Evolutionary conservation across 2,888 invertebrate genomes (phyloP).

Genomic region (Drosophila parthenogenetica): DNA sequence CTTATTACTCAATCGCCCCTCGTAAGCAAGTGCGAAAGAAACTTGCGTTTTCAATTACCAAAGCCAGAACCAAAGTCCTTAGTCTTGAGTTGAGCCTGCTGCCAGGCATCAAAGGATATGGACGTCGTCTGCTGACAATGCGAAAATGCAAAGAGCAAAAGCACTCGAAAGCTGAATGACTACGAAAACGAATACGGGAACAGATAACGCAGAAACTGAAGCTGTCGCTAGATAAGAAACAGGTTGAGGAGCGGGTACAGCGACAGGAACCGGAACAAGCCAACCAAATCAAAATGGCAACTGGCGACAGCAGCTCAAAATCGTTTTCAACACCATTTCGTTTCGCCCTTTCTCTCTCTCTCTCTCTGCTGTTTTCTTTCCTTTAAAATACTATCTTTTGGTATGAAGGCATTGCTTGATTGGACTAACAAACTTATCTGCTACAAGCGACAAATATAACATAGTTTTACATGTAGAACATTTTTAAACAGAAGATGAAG

Average conservation of each 20-base stretch:
- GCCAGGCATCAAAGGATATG: slow-evolving; percentile 73
- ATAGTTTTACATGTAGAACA: no score
- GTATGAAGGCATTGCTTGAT: slow-evolving; percentile 4
- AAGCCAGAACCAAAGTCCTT: slow-evolving; percentile 32
- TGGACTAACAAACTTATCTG: background rate
- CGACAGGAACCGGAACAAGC: background rate
- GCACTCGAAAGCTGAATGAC: slow-evolving; percentile 62
- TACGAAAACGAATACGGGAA: slow-evolving; percentile 13
- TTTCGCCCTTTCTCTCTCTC: background rate
- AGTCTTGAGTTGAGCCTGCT: slow-evolving; percentile 52
- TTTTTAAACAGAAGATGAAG: no score
- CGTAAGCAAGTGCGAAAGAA: slow-evolving; percentile 75
- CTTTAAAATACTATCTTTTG: slow-evolving; percentile 5
- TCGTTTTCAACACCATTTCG: slow-evolving; percentile 33
- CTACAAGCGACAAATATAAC: background rate
- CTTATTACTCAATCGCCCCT: background rate
- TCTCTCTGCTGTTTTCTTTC: background rate
- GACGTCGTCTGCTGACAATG: slow-evolving; percentile 77
- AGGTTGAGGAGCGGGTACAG: background rate
- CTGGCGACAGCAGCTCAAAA: slow-evolving; percentile 38
- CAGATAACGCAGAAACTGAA: slow-evolving; percentile 4
- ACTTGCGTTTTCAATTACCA: slow-evolving; percentile 83
- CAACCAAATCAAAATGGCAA: slow-evolving; percentile 13
- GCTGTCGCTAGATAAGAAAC: background rate
- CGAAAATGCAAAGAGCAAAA: slow-evolving; percentile 77